A percentile compares a stretch with the other conserved stretches of the same genome.
These are phyloP conservation scores for human (Homo sapiens) DNA, from an alignment of 2,113 vertebrate species.

Conservation along the genomic window DNA sequence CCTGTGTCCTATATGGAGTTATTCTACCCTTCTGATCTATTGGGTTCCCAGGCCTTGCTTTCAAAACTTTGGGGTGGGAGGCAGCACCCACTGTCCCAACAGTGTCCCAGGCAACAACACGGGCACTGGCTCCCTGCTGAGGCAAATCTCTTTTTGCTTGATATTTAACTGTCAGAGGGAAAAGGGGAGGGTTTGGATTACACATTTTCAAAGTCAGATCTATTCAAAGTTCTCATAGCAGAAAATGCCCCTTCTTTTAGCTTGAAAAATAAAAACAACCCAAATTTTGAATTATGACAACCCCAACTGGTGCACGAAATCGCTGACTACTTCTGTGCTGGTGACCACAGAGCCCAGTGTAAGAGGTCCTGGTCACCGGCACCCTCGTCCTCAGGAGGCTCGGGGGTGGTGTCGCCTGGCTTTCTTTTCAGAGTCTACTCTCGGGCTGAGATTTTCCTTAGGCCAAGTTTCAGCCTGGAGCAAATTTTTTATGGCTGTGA, in stretches of 20 bases:
- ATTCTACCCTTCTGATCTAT: neutral
- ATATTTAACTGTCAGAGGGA: neutral
- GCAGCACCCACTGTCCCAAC: neutral
- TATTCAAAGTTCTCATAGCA: constrained; percentile 21
- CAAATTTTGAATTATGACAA: constrained; percentile 69
- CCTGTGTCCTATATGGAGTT: neutral
- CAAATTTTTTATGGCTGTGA: constrained; percentile 85
- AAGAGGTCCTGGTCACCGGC: constrained; percentile 40
- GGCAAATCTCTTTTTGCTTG: neutral
- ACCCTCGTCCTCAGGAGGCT: constrained; percentile 72
- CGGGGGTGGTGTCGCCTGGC: constrained; percentile 68
- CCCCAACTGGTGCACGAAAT: constrained; percentile 59
- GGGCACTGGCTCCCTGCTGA: neutral
- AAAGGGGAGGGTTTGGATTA: neutral
- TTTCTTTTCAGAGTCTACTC: constrained; percentile 78
- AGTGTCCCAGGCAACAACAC: fast-evolving
- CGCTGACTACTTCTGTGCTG: constrained; percentile 62
- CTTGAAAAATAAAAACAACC: neutral
- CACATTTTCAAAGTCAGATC: neutral
- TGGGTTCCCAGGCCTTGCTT: neutral
- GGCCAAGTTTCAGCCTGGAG: constrained; percentile 85
- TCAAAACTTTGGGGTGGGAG: neutral
- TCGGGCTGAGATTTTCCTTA: constrained; percentile 79
- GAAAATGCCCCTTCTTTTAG: constrained; percentile 52
- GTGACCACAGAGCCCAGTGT: constrained; percentile 64